Base-by-base conservation (phyloP, 2,113 vertebrate species). In the Callaeas wilsoni region DNA sequence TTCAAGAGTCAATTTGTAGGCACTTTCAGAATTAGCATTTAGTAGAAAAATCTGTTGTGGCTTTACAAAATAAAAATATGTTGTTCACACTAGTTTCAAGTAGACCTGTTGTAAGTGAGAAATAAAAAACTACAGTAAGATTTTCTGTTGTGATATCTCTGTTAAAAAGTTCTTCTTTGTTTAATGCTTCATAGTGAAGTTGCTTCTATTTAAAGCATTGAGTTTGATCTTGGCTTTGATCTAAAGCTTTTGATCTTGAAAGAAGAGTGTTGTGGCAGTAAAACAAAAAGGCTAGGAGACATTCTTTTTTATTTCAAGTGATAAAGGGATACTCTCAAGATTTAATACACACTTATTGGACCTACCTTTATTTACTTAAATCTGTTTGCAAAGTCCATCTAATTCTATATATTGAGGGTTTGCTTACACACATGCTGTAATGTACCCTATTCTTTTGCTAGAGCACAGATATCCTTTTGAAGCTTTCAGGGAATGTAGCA, bases 201-300 rank as follows among this genome's bases (percentile, higher is more conserved):
- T 97, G 95, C 90, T 96, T 97, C 97, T 98, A 95, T 98, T 98
- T 97, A 98, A 98, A 98, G 94, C 75, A 89, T 52, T 71, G 92
- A 98, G 95, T 96, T 98, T 98, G 97, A 97, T 97, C 97, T 97
- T 96, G 96, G 93, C 98, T 98, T 98, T 98, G 97, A 98, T 98
- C 97, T 98, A 60, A 96, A 94, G 77, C 98, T 97, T 98, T 98
- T 98, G 98, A 98, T 98, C 98, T 98, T 97, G 94, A 98, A 98
- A 98, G 96, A 97, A 96, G 91, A 95, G 97, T 97, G 94, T 96
- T 94, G 93, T 92, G 93, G 96, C 93, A 97, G 92, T 97, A 97
- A 97, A 98, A 96, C 93, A 95, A 84, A 91, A 96, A 69, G 64
- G 25, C 55, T 81, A 88, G 86, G 52, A 84, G 75, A 94, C 74